A percentile compares a stretch with the other conserved stretches of the same genome.
Conservation (phyloP, 2,113 vertebrate species). For the Cyphomyrus plagiostoma region DNA sequence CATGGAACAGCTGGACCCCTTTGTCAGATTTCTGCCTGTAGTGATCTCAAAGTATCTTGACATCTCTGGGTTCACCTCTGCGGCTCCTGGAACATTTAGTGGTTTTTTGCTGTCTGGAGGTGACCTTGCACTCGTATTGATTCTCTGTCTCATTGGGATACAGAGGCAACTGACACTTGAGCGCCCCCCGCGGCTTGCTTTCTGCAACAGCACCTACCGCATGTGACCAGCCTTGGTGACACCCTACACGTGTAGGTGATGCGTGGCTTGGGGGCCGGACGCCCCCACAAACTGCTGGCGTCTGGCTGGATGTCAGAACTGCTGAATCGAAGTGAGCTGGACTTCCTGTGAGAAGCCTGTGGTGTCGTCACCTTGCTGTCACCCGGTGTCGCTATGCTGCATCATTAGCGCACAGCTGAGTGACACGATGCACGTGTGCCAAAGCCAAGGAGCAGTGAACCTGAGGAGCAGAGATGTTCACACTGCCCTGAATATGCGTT, state of each 20-base stretch:
- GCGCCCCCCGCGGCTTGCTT: not conserved
- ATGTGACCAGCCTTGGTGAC: not conserved
- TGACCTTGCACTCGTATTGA: not conserved
- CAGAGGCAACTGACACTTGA: not conserved
- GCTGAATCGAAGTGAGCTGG: not conserved
- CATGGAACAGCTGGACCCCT: not conserved
- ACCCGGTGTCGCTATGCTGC: not conserved
- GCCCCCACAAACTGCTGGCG: not conserved
- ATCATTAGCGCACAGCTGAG: not conserved
- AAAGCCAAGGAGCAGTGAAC: not conserved
- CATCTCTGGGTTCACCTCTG: not conserved
- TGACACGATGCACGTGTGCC: not conserved
- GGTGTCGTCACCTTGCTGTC: not conserved
- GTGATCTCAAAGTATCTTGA: slow-evolving; percentile 26
- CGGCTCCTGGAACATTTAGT: not conserved
- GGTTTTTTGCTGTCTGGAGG: not conserved
- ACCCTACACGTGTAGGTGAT: too few species aligned
- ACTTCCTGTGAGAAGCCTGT: not conserved
- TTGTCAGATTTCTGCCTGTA: not conserved
- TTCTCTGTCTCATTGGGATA: not conserved
- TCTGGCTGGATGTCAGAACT: not conserved
- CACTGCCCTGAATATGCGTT: not conserved
- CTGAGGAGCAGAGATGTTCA: not conserved
- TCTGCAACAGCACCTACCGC: not conserved
- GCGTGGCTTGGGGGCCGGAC: not conserved